Base-by-base conservation (phyloP, 1,140 invertebrate genomes). In the Pachypsylla venusta region DNA sequence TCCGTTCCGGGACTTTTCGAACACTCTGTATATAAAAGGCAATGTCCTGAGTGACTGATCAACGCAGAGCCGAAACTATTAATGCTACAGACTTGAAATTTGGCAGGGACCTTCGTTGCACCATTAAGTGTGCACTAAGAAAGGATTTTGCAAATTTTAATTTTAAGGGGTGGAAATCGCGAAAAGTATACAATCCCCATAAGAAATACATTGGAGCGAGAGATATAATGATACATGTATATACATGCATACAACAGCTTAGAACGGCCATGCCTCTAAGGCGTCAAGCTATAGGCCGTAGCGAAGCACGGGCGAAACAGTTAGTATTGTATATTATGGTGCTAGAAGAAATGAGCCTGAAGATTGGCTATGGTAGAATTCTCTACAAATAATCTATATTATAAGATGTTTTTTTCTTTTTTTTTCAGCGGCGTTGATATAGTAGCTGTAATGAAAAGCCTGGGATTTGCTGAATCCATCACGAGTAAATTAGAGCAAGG, bases 351-450 rank as follows among this genome's bases (percentile, higher is more conserved):
- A 28, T 48, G 30, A 28, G n/a, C 65, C 60, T 40, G 48, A 57
- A 40, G 27, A 16, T 53, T n/a, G 27, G 64, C 16, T 64, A 48
- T 27, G 63, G 12, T 54, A 59, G 20, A 56, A 26, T 54, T 28
- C 60, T 53, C 27, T 61, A 14, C 27, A 57, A 26, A 27, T 26
- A 2, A n/a, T 54, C 24, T 42, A 42, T 54, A 26, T 24, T 58
- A 16, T 54, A 54, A 54, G 30, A n/a, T 2, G 13, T 48, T 35
- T 25, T 20, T 62, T 58, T 63, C 70, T 65, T 66, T 64, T 66
- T 58, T 61, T 79, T 79, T 56, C 73, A 94, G 92, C 77, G 92
- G 92, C 56, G 78, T 96, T 19, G 90, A 96, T 75, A 80, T 96
- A 42, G 77, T 84, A 28, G 74, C 81, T 14, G 63, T 89, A 14